Base-by-base conservation (phyloP, 2,113 vertebrate genomes). In the Ophthalmolycus amberensis region DNA sequence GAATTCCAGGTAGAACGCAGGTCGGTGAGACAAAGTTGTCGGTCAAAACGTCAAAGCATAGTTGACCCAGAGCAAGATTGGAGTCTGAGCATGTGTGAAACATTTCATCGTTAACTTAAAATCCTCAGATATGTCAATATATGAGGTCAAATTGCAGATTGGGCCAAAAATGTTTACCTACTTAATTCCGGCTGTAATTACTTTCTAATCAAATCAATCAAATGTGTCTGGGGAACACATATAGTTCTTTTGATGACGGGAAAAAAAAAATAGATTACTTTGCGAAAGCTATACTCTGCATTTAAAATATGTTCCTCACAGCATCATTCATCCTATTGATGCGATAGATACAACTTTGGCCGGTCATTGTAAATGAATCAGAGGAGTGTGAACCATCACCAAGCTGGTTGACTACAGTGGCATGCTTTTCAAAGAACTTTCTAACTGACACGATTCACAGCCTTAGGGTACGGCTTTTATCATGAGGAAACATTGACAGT, bases 401-500 rank as follows among this genome's bases (percentile, higher is more conserved):
- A 67, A 74, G 77, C 56, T 18, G 58, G 37, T 11, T 82, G 84
- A 85, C 68, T 81, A 65, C 56, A 42, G 56, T 27, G 32, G 75
- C 29, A 32, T 29, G 48, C 64, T 73, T 87, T 90, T 86, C 80
- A 90, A 86, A 85, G 76, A 80, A 60, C 68, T 54, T 83, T 71
- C 78, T 76, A 73, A 81, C 80, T 88, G 68, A 70, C 69, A 82
- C 58, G 50, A 75, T n/a, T 83, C 79, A 73, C 70, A 77, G 87
- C 88, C 89, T 80, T 18, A 8, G 86, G 89, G 34, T 75, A 46
- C 73, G 77, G 84, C n/a, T 73, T 86, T 72, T 70, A 83, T 88
- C 77, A 72, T 67, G 85, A 86, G 87, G 73, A 66, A 85, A 79
- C 79, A 87, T 73, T 91, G 91, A 90, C 85, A 90, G 83, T 20